These are phyloP conservation scores for Gymnocheta viridis DNA, from an alignment of 2,888 invertebrate genomes.

Conservation along the genomic window DNA sequence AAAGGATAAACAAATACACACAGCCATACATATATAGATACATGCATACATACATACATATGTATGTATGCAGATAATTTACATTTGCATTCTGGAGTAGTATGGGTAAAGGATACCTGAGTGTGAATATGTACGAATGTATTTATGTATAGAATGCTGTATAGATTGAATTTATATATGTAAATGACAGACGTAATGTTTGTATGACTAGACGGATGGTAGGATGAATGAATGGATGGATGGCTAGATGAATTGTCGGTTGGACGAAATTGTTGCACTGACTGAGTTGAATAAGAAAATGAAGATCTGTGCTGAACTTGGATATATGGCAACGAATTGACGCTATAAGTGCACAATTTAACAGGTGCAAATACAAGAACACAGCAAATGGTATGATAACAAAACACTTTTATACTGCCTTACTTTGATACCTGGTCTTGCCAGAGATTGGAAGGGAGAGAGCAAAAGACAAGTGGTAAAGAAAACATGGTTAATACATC, in stretches of 20 bases:
- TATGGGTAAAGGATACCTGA: slow-evolving; percentile 24
- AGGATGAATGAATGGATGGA: slow-evolving; percentile 19
- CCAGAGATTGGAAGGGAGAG: background rate
- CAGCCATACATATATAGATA: background rate
- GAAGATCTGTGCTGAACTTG: slow-evolving; percentile 40
- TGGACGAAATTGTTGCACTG: slow-evolving; percentile 16
- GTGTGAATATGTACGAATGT: background rate
- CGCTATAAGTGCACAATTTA: slow-evolving; percentile 30
- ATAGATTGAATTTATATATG: slow-evolving; percentile 18
- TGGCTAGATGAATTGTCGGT: background rate
- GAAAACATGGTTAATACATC: slow-evolving; percentile 34
- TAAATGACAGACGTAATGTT: slow-evolving; percentile 38
- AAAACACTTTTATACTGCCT: slow-evolving; percentile 30
- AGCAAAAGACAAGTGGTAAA: slow-evolving; percentile 7
- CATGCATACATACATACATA: background rate
- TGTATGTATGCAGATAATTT: slow-evolving; percentile 7
- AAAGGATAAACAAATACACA: slow-evolving; percentile 54
- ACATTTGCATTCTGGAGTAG: background rate
- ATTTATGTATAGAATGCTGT: background rate
- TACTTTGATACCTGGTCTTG: background rate
- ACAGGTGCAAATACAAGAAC: slow-evolving; percentile 20
- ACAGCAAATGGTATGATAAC: slow-evolving; percentile 6
- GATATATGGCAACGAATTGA: slow-evolving; percentile 48
- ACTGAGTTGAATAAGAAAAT: slow-evolving; percentile 10
- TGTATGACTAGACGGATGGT: slow-evolving; percentile 21